These are phyloP conservation scores for Anastrepha obliqua DNA, from an alignment of 1,140 invertebrate species.

Conservation along the genomic window DNA sequence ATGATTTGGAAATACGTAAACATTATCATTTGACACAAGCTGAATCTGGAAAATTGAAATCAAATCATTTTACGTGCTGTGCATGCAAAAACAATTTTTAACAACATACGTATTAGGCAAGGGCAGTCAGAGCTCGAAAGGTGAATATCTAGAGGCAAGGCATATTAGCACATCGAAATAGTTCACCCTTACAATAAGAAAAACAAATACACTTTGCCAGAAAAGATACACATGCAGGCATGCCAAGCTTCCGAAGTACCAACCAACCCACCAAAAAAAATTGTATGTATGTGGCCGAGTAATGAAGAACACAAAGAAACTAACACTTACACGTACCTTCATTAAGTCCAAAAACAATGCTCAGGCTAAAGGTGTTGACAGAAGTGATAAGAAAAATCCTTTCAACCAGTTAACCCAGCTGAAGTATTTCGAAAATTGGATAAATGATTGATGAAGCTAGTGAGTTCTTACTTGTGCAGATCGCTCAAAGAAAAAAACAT, in stretches of 20 bases:
- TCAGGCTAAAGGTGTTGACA: no score
- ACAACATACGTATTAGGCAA: slow-evolving; percentile 14
- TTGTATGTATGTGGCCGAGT: background rate
- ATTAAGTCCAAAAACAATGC: no score
- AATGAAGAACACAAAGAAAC: background rate
- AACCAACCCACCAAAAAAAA: background rate
- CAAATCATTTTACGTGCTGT: slow-evolving; percentile 72
- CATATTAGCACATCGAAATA: slow-evolving; percentile 52
- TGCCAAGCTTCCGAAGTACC: background rate
- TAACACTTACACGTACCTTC: no score
- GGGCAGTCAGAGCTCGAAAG: background rate
- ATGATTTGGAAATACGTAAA: slow-evolving; percentile 43
- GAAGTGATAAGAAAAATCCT: no score
- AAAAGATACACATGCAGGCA: background rate
- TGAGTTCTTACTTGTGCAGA: no score
- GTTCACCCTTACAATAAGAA: background rate
- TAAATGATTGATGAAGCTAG: no score
- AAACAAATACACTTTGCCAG: slow-evolving; percentile 18
- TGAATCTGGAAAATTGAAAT: slow-evolving; percentile 74
- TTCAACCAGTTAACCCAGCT: no score
- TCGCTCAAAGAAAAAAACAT: no score
- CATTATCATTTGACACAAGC: slow-evolving; percentile 55
- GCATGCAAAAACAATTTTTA: slow-evolving; percentile 63
- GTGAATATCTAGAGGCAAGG: background rate
- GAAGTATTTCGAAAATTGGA: no score